A percentile compares a stretch with the other conserved stretches of the same genome.
Conservation (phyloP, 1,140 invertebrate species). For the Trichomalopsis sarcophagae region DNA sequence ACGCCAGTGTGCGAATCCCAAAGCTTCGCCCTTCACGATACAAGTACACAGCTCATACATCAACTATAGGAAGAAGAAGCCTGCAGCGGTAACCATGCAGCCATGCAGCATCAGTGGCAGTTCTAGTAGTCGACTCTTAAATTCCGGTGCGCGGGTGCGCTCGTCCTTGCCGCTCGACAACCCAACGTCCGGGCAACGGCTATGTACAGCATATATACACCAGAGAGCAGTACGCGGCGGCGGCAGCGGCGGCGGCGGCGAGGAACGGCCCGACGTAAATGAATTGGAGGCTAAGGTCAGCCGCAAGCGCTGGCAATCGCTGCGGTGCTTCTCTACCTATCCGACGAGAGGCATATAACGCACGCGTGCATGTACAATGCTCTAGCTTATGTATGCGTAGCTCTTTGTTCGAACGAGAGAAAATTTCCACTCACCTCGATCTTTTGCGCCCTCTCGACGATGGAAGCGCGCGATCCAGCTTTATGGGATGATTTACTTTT, state of each 20-base stretch:
- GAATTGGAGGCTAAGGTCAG: slow-evolving; percentile 72
- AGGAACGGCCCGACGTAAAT: slow-evolving; percentile 56
- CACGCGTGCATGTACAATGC: background rate
- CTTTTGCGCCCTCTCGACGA: background rate
- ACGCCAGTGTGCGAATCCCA: too few relatives aligned
- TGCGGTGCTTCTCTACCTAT: background rate
- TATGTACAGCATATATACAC: slow-evolving; percentile 22
- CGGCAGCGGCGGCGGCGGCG: slow-evolving; percentile 18
- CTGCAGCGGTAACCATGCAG: background rate
- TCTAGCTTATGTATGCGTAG: background rate
- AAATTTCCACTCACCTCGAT: slow-evolving; percentile 3
- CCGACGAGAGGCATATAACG: background rate
- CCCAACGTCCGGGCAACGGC: slow-evolving; percentile 37
- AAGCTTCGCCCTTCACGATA: too few relatives aligned
- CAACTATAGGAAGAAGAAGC: background rate
- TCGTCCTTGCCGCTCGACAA: slow-evolving; percentile 36
- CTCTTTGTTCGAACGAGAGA: too few relatives aligned
- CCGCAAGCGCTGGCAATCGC: slow-evolving; percentile 10
- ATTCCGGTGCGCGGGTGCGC: slow-evolving; percentile 29
- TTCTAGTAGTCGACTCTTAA: background rate
- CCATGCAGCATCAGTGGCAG: too few relatives aligned
- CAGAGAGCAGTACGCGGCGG: slow-evolving; percentile 35
- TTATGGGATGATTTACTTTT: too few relatives aligned
- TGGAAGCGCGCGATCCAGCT: too few relatives aligned
- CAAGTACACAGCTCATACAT: too few relatives aligned